Conservation (phyloP, 2,888 invertebrate genomes). For the Rapana venosa region DNA sequence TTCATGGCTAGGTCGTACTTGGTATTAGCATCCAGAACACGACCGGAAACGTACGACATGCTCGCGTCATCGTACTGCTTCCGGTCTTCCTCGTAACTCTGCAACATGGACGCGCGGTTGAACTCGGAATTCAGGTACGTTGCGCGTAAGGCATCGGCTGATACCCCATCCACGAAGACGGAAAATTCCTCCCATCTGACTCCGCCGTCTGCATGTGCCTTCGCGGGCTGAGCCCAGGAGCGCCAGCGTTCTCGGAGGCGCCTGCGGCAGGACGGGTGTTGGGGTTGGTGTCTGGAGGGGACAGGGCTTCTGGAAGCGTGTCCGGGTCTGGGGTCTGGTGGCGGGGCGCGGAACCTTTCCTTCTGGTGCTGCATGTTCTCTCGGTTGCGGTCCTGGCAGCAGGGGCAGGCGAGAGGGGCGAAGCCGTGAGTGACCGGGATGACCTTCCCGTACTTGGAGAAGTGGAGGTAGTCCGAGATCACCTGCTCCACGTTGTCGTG, state of each 20-base stretch:
- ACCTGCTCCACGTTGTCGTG: conserved; percentile 63
- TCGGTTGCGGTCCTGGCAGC: conserved; percentile 64
- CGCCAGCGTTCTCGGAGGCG: not conserved
- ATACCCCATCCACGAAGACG: conserved; percentile 58
- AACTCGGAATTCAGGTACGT: conserved; percentile 64
- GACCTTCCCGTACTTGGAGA: conserved; percentile 60
- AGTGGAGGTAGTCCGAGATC: conserved; percentile 66
- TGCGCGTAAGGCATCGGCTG: conserved; percentile 63
- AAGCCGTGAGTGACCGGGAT: conserved; percentile 55
- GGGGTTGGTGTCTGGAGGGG: not conserved
- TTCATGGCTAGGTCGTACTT: conserved; percentile 63
- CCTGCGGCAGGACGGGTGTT: not conserved
- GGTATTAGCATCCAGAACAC: conserved; percentile 59
- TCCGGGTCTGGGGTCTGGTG: conserved; percentile 51
- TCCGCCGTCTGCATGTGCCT: too few relatives aligned
- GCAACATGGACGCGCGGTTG: conserved; percentile 57
- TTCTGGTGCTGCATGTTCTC: conserved; percentile 56
- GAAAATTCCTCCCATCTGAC: not conserved
- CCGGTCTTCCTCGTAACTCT: conserved; percentile 51
- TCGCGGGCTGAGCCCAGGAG: not conserved
- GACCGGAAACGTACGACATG: conserved; percentile 44
- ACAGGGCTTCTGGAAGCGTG: not conserved
- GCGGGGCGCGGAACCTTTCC: conserved; percentile 18
- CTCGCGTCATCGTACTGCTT: conserved; percentile 42
- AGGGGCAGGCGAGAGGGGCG: conserved; percentile 56